Evolutionary conservation across 2,797 vertebrate species (phyloP), one percentile per base, ranked within the genome.

Genomic region (Halcyon chelicuti): DNA sequence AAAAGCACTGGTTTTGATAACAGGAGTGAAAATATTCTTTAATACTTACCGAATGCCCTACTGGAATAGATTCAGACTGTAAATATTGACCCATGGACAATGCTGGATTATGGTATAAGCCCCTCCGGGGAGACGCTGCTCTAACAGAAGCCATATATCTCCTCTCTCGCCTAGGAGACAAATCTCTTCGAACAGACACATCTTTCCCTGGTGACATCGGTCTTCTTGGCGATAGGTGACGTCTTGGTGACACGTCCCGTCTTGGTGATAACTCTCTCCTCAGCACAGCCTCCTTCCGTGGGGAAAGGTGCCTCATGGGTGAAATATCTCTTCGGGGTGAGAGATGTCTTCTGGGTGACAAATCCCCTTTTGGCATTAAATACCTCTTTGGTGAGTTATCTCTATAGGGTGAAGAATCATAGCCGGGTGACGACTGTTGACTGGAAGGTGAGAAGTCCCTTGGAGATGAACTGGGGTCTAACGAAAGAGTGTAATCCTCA

Each of bases 371-470:
- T 83, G 98, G 97, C 94, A 98, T 98, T 96, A 98, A 98, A 97
- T 99, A 99, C 78, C 99, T 99, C 97, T 99, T 99, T 91, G 99
- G 99, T 74, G 99, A 99, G 91, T 98, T 97, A 96, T 99, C 97
- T 98, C 99, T 96, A 94, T 99, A 93, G 92, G 99, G 98, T 31
- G 99, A 99, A 92, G 98, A 99, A 96, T 99, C 99, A 5, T 98
- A 98, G 61, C 99, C 97, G 0, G 99, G 99, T 4, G 99, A 99
- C 6, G 99, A 99, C 72, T 99, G 98, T 71, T 5, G 97, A 82
- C 98, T 99, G 42, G 99, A 99, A 49, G 99, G 98, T 88, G 99
- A 99, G 84, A 99, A 98, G 78, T 99, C 98, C 73, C 98, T 98
- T 0, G 99, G 99, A 54, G 99, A 99, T 16, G 98, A 98, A 95